A percentile compares a stretch with the other conserved stretches of the same genome.
These are phyloP conservation scores for Willowsia nigromaculata DNA, from an alignment of 2,888 invertebrate genomes.

Conservation along the genomic window DNA sequence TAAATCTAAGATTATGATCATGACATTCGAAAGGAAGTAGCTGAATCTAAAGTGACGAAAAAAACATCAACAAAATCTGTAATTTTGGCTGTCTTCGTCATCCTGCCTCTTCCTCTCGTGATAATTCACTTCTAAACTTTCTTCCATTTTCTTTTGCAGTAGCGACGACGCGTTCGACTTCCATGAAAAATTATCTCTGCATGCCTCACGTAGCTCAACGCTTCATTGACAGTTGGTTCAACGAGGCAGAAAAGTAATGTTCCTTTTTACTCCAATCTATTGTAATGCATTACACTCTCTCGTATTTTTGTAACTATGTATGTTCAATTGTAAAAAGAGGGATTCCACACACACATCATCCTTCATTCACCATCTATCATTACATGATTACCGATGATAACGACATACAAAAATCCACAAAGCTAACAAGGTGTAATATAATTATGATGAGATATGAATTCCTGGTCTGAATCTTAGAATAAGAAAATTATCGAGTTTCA, in stretches of 20 bases:
- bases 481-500: constrained; percentile 63
- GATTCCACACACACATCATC: constrained; percentile 52
- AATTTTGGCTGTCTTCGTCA: constrained; percentile 49
- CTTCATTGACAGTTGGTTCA: constrained; percentile 72
- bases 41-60: constrained; percentile 18
- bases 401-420: constrained; percentile 56
- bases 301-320: background rate
- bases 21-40: background rate
- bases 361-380: constrained; percentile 68
- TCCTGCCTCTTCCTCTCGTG: constrained; percentile 37
- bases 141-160: constrained; percentile 17
- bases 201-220: constrained; percentile 65
- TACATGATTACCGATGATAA: constrained; percentile 68
- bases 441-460: constrained; percentile 70
- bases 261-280: constrained; percentile 44
- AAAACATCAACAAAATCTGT: constrained; percentile 38
- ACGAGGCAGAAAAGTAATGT: constrained; percentile 67
- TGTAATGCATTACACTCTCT: background rate
- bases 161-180: constrained; percentile 30
- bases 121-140: constrained; percentile 42
- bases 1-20: background rate
- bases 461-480: constrained; percentile 32
- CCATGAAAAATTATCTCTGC: constrained; percentile 62
- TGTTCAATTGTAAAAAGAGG: background rate
- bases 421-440: constrained; percentile 75